Evolutionary conservation across 2,113 vertebrate genomes (phyloP).

Genomic region (Lota lota): DNA sequence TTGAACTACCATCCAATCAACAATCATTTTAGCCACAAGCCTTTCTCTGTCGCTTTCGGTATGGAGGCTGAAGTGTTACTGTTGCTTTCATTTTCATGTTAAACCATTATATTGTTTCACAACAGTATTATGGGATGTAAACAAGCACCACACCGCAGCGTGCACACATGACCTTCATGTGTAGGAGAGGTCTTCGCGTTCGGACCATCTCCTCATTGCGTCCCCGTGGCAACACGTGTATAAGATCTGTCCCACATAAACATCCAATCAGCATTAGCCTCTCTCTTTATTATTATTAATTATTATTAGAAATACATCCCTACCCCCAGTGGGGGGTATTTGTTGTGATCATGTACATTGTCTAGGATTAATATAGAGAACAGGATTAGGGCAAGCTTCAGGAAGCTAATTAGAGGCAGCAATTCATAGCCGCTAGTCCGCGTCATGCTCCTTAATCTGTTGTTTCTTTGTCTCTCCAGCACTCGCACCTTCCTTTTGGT

Average conservation of each 20-base stretch:
- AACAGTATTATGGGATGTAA: no score
- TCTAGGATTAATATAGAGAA: conserved; percentile 66
- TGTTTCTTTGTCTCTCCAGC: conserved; percentile 36
- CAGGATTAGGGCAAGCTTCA: conserved; percentile 65
- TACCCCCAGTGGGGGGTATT: conserved; percentile 32
- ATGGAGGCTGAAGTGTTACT: no score
- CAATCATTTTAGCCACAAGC: no score
- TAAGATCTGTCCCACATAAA: conserved; percentile 28
- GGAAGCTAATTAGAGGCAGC: conserved; percentile 71
- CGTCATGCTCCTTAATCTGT: conserved; percentile 20
- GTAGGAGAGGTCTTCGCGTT: no score
- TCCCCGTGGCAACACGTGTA: conserved; percentile 22
- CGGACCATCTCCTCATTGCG: conserved; percentile 41
- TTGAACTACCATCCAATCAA: no score
- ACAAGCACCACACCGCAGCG: no score
- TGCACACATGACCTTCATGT: no score
- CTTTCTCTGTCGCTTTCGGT: no score
- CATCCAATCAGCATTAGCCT: conserved; percentile 36
- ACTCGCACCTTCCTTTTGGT: neutral
- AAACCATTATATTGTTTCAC: no score
- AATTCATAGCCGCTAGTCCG: conserved; percentile 53
- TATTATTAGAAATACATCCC: neutral
- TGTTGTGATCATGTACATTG: conserved; percentile 67
- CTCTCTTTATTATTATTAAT: conserved; percentile 28
- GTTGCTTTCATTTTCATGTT: no score